Evolutionary conservation across 2,113 vertebrate genomes (phyloP), one percentile per base, ranked within the genome.

Genomic region (Ammodytes dubius): DNA sequence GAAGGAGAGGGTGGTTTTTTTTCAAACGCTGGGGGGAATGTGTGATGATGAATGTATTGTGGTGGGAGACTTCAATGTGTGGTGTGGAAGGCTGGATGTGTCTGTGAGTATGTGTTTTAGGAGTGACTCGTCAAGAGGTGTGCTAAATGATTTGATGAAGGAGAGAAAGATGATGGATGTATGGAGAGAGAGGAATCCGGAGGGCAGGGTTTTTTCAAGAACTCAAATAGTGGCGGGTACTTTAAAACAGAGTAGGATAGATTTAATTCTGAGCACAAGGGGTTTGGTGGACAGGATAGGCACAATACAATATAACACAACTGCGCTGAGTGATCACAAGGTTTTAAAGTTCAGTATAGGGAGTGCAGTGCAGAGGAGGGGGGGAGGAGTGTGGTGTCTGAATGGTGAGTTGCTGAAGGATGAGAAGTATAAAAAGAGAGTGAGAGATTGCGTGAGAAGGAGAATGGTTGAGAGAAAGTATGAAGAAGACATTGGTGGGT

Each of bases 41-140:
- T 67, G 45, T 17, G 19, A 15, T 0, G 7, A 2, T 1, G 27
- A 66, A 3, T 66, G n/a, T 15, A n/a, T 66, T 11, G 15, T 66
- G 13, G 64, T 67, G n/a, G 64, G 64, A 7, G 64, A 67, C n/a
- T 52, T 68, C 10, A 68, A 39, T 68, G 65, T 68, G 35, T 68
- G 47, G 46, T 68, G 49, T 53, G 49, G 37, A 52, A 68, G 13
- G 65, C 52, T n/a, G n/a, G n/a, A n/a, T n/a, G n/a, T n/a, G n/a
- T n/a, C n/a, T n/a, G n/a, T n/a, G n/a, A n/a, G n/a, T 17, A 5
- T 39, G 4, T 6, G 3, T 4, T 68, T 50, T 6, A 53, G 4
- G 8, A 52, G 11, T 6, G 65, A 68, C 10, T 39, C 65, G 4
- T 68, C 27, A 1, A 40, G 65, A 15, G 11, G 12, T 7, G 45